These are phyloP conservation scores for Littorina saxatilis DNA, from an alignment of 1,140 invertebrate genomes.

Conservation along the genomic window DNA sequence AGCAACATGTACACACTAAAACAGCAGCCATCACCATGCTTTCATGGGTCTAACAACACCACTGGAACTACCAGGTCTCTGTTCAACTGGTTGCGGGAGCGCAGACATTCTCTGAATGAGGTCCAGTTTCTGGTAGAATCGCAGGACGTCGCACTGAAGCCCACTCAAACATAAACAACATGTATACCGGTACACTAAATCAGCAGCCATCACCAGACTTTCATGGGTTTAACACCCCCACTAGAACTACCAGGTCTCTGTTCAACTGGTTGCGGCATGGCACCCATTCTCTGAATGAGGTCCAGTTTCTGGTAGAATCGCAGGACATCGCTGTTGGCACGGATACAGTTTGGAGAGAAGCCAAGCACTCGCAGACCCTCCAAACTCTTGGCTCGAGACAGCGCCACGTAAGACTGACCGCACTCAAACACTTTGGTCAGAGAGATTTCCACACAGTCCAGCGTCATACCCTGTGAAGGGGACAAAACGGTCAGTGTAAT, in stretches of 20 bases:
- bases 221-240: too few relatives aligned
- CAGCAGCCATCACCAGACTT: too few relatives aligned
- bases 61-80: too few relatives aligned
- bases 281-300: slow-evolving; percentile 20
- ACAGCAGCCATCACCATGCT: too few relatives aligned
- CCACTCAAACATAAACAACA: too few relatives aligned
- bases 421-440: slow-evolving; percentile 89
- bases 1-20: too few relatives aligned
- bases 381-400: slow-evolving; percentile 92
- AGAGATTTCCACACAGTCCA: slow-evolving; percentile 97
- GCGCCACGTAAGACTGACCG: slow-evolving; percentile 96
- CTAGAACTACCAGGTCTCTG: too few relatives aligned
- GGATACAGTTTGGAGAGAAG: slow-evolving; percentile 90
- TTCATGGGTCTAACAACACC: too few relatives aligned
- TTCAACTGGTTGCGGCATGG: too few relatives aligned
- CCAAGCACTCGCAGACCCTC: slow-evolving; percentile 90
- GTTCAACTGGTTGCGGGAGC: too few relatives aligned
- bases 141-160: slow-evolving; percentile 88
- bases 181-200: too few relatives aligned
- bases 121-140: slow-evolving; percentile 83
- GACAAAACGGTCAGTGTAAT: too few relatives aligned
- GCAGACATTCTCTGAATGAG: slow-evolving; percentile 25
- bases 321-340: slow-evolving; percentile 90
- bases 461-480: slow-evolving; percentile 86
- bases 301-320: slow-evolving; percentile 83